Percentiles rank a stretch among this genome's conserved stretches.
phyloP scores from a whole-genome alignment of 2,797 vertebrate species.

The Buceros bicornis region DNA sequence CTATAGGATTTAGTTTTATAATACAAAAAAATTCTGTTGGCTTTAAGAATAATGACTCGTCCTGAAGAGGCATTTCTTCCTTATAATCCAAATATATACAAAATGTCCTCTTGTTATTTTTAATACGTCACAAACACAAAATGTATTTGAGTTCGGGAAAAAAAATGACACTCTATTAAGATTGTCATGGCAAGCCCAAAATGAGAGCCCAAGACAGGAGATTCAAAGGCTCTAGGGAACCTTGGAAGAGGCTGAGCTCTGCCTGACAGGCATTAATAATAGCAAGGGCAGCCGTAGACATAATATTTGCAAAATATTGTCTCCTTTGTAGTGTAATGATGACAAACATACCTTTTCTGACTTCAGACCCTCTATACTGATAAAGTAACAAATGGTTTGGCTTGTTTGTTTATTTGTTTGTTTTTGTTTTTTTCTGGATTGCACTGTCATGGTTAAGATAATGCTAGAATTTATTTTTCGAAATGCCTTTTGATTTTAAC shows the following conservation, averaged over 20 bases:
- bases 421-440: neutral
- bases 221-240: neutral
- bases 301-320: neutral
- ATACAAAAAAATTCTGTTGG: neutral
- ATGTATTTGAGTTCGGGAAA: neutral
- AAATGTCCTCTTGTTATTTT: neutral
- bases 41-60: neutral
- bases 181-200: neutral
- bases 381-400: neutral
- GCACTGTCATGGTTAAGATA: neutral
- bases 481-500: slow-evolving; percentile 11
- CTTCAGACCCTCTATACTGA: neutral
- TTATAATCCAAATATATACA: neutral
- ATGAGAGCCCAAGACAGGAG: neutral
- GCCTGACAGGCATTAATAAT: neutral
- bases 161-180: neutral
- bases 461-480: slow-evolving; percentile 6
- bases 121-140: neutral
- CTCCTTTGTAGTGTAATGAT: neutral
- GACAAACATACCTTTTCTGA: neutral
- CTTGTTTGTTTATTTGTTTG: slow-evolving; percentile 19
- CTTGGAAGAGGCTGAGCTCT: neutral
- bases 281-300: neutral
- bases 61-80: neutral
- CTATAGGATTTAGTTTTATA: neutral